Conservation (phyloP, 2,113 vertebrate species). For the Suncus etruscus region DNA sequence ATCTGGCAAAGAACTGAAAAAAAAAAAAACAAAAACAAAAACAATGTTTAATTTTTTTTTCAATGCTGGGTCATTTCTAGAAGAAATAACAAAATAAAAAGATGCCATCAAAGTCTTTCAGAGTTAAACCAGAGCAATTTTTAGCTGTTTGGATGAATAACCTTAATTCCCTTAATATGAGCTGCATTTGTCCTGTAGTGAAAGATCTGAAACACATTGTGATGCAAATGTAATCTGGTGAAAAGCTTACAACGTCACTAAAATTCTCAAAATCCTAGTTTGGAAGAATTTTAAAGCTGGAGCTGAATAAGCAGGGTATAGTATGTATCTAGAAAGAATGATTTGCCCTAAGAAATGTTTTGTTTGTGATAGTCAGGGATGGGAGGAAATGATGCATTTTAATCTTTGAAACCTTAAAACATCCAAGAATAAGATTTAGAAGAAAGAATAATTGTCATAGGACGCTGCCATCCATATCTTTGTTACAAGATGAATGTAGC, state of each 20-base stretch:
- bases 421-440: constrained; percentile 69
- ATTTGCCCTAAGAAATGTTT: constrained; percentile 84
- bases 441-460: constrained; percentile 15
- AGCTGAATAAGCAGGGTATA: constrained; percentile 67
- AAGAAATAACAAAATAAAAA: constrained; percentile 69
- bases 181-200: constrained; percentile 66
- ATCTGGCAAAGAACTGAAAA: constrained; percentile 67
- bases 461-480: neutral
- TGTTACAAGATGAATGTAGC: neutral
- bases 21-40: constrained; percentile 29
- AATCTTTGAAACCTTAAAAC: constrained; percentile 16
- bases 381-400: constrained; percentile 73
- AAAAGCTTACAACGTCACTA: constrained; percentile 73
- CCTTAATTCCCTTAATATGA: constrained; percentile 81
- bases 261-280: constrained; percentile 76
- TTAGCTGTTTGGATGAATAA: constrained; percentile 81
- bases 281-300: constrained; percentile 80
- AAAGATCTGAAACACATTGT: constrained; percentile 79
- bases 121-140: constrained; percentile 72
- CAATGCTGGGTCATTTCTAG: constrained; percentile 69
- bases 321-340: constrained; percentile 76
- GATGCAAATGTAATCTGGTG: constrained; percentile 79
- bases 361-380: constrained; percentile 72
- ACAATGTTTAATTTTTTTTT: constrained; percentile 77
- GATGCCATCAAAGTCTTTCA: constrained; percentile 65